Percentiles rank a stretch among this genome's conserved stretches.
Evolutionary conservation across 2,888 invertebrate species (phyloP).

Genomic region (Chloroclystis v-ata): DNA sequence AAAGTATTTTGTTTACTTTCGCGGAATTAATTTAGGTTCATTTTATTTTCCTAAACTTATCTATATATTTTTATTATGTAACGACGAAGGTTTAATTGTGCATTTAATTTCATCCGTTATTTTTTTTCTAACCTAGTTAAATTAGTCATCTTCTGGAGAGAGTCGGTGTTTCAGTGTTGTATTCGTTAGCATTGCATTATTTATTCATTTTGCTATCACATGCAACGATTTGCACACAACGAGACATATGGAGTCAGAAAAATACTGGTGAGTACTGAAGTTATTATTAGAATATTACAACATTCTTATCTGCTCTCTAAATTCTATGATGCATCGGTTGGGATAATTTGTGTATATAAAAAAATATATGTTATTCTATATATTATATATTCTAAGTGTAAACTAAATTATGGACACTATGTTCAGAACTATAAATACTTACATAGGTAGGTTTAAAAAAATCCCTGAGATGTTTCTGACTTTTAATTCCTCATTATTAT

Average conservation of each 20-base stretch:
- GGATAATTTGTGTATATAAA: too few relatives aligned
- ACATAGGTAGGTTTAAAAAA: too few relatives aligned
- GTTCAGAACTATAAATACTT: too few relatives aligned
- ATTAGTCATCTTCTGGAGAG: conserved; percentile 46
- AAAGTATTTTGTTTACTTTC: conserved; percentile 40
- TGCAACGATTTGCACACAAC: conserved; percentile 20
- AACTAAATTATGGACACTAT: too few relatives aligned
- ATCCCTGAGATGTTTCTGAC: too few relatives aligned
- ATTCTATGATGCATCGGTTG: too few relatives aligned
- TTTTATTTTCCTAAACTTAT: conserved; percentile 25
- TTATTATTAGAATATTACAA: conserved; percentile 9
- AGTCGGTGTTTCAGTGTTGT: conserved; percentile 48
- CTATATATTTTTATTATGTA: background rate
- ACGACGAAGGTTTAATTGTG: background rate
- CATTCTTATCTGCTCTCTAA: too few relatives aligned
- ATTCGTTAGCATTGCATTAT: conserved; percentile 21
- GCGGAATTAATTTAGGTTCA: conserved; percentile 22
- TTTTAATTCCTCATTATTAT: too few relatives aligned
- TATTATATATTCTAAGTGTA: too few relatives aligned
- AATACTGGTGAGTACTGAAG: conserved; percentile 23
- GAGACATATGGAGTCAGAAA: conserved; percentile 19
- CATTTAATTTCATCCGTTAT: conserved; percentile 37
- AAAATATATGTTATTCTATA: too few relatives aligned
- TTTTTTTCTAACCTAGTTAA: conserved; percentile 66
- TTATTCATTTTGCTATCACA: conserved; percentile 12